A percentile compares a stretch with the other conserved stretches of the same genome.
Evolutionary conservation across 2,797 vertebrate species (phyloP).

Genomic region (Pseudomugil tenellus): DNA sequence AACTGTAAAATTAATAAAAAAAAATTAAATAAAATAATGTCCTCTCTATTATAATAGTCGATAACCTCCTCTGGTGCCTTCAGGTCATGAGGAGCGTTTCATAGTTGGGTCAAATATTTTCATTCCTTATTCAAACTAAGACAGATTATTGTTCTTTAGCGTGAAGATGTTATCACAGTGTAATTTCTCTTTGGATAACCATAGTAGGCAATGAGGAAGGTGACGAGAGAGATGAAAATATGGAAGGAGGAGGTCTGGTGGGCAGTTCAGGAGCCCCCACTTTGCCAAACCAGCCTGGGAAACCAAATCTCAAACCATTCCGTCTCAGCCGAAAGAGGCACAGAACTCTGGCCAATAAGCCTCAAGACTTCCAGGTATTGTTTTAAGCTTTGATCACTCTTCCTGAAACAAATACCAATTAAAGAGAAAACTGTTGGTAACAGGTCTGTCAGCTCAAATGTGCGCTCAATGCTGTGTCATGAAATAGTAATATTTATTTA

Average conservation of each 20-base stretch:
- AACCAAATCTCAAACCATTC: conserved; percentile 78
- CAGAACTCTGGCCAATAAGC: conserved; percentile 89
- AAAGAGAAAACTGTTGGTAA: conserved; percentile 13
- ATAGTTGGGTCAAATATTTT: not conserved
- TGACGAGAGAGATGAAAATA: conserved; percentile 77
- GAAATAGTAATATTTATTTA: not conserved
- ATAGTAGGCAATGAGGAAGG: conserved; percentile 68
- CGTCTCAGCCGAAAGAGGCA: conserved; percentile 82
- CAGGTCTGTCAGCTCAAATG: conserved; percentile 1
- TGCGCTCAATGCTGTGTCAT: not conserved
- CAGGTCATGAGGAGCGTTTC: too few relatives aligned
- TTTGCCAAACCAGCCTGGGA: conserved; percentile 73
- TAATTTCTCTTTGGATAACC: not conserved
- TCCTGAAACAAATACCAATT: conserved; percentile 26
- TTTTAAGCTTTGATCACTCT: conserved; percentile 36
- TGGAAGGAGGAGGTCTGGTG: conserved; percentile 49
- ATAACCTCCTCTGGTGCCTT: too few relatives aligned
- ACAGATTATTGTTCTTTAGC: not conserved
- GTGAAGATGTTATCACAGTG: too few relatives aligned
- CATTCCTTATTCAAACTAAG: not conserved
- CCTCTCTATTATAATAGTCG: not conserved
- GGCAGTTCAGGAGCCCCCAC: conserved; percentile 52
- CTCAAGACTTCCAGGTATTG: conserved; percentile 95
- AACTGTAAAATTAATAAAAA: not conserved
- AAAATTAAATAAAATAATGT: not conserved